Evolutionary conservation across 2,888 invertebrate species (phyloP).

Genomic region (Orchestes rusci): DNA sequence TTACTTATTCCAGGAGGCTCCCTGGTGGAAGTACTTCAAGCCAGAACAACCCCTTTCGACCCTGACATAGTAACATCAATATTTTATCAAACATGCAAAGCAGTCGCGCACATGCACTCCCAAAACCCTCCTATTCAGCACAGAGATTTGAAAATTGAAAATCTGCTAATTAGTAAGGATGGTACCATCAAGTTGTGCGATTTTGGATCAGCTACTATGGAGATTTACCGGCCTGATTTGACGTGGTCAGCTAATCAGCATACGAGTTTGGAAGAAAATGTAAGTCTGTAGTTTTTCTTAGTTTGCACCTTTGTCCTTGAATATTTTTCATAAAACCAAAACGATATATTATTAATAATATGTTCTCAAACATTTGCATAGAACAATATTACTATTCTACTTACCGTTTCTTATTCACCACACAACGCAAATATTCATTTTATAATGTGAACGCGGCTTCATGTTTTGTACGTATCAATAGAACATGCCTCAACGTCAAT

Average conservation of each 20-base stretch:
- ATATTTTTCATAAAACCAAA: too few species aligned
- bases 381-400: too few species aligned
- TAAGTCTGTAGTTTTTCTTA: slow-evolving; percentile 40
- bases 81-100: slow-evolving; percentile 85
- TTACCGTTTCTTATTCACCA: too few species aligned
- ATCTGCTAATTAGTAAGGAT: slow-evolving; percentile 80
- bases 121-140: slow-evolving; percentile 89
- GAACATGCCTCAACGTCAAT: too few species aligned
- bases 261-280: slow-evolving; percentile 88
- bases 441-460: too few species aligned
- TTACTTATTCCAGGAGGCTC: slow-evolving; percentile 60
- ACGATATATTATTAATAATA: too few species aligned
- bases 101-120: slow-evolving; percentile 90
- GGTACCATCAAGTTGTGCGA: slow-evolving; percentile 91
- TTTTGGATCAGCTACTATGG: slow-evolving; percentile 91
- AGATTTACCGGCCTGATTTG: slow-evolving; percentile 73
- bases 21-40: slow-evolving; percentile 58
- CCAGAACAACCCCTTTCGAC: slow-evolving; percentile 55
- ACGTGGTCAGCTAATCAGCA: slow-evolving; percentile 91
- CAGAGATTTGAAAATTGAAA: slow-evolving; percentile 94
- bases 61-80: slow-evolving; percentile 68
- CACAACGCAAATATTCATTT: too few species aligned
- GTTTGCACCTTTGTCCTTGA: too few species aligned
- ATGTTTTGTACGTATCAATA: too few species aligned
- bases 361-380: too few species aligned